phyloP scores from a whole-genome alignment of 2,888 invertebrate species.

The Phlogophora meticulosa region DNA sequence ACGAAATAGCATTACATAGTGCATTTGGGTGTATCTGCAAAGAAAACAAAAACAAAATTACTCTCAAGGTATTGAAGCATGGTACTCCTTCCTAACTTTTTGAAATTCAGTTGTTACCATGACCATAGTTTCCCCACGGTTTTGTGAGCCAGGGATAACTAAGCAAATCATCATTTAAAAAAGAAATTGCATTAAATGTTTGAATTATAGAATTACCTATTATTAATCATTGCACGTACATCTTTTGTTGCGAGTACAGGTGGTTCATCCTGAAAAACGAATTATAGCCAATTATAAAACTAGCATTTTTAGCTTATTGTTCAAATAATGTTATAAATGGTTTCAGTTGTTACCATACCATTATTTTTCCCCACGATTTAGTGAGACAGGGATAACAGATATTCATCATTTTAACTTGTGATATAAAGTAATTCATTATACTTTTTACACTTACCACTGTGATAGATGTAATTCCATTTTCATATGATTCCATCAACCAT shows the following conservation, averaged over 20 bases:
- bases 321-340: background rate
- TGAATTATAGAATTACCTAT: conserved; percentile 19
- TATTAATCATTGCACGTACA: background rate
- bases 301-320: too few relatives aligned
- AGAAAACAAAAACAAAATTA: too few relatives aligned
- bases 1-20: background rate
- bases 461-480: too few relatives aligned
- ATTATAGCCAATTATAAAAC: too few relatives aligned
- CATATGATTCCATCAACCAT: too few relatives aligned
- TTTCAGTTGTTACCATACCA: conserved; percentile 82
- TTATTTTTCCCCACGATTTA: conserved; percentile 78
- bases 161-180: conserved; percentile 72
- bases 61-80: too few relatives aligned
- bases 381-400: conserved; percentile 85
- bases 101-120: conserved; percentile 41
- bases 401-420: conserved; percentile 73
- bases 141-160: conserved; percentile 83
- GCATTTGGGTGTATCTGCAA: background rate
- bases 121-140: conserved; percentile 77
- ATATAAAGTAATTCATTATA: too few relatives aligned
- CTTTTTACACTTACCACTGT: too few relatives aligned
- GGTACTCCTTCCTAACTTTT: background rate
- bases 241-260: background rate
- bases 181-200: background rate
- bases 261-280: conserved; percentile 32